Evolutionary conservation across 2,113 vertebrate species (phyloP), one percentile per base, ranked within the genome.

Genomic region (Psophia crepitans): DNA sequence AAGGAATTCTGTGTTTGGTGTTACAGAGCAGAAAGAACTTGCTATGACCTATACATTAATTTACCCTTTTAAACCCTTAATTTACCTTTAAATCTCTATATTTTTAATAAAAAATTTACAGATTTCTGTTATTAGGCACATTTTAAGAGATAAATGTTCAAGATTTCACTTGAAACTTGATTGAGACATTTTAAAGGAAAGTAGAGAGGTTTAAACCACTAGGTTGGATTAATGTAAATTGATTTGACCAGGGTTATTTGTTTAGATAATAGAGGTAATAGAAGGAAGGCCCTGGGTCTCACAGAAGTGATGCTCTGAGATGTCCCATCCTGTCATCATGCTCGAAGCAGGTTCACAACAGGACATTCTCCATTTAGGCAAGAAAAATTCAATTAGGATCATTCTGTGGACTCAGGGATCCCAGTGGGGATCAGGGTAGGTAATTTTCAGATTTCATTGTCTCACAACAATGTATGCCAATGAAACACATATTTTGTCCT

Each of bases 301-400:
- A 97, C 93, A 97, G 88, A 97, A 98, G 97, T 97, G 97, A 97
- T 98, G 98, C 98, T 98, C 97, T 97, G 98, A 98, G 98, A 98
- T 86, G 1, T 98, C 96, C 97, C 97, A 97, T 92, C 97, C 98
- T 99, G 98, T 99, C 98, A 98, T 98, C 97, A 93, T 98, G 97
- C 98, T 99, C 98, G 98, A 98, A 98, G 98, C 98, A 98, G 98
- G 98, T 98, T 99, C 98, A 98, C 98, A 98, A 98, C 98, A 98
- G 98, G 98, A 98, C 98, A 98, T 98, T 98, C 98, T 99, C 98
- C 98, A 99, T 98, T 99, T 99, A 99, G 98, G 97, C 98, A 98
- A 98, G 96, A 98, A 98, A 98, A 99, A 99, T 99, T 99, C 99
- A 99, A 99, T 99, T 99, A 99, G 97, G 97, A 98, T 98, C 98